Percentiles rank a stretch among this genome's conserved stretches.
Evolutionary conservation across 2,113 vertebrate genomes (phyloP).

Genomic region (Casuarius casuarius): DNA sequence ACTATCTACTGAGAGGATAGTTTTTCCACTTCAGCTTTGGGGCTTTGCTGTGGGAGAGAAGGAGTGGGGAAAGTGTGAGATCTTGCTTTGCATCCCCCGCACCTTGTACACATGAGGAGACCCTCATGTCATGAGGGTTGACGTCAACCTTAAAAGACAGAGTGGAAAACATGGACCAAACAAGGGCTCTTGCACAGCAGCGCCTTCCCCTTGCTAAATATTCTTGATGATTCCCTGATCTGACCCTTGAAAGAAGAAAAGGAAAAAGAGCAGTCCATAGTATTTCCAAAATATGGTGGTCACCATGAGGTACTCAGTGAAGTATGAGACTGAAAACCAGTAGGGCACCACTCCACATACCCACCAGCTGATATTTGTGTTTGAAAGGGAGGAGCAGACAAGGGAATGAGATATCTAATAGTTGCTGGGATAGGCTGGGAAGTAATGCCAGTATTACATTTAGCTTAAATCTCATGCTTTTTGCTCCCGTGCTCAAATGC

Average conservation of each 20-base stretch:
- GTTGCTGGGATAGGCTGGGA: neutral
- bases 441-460: neutral
- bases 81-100: neutral
- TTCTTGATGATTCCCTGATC: neutral
- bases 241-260: neutral
- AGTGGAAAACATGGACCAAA: neutral
- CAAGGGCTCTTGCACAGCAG: neutral
- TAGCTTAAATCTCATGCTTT: neutral
- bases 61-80: neutral
- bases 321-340: neutral
- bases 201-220: neutral
- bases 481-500: neutral
- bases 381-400: neutral
- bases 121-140: neutral
- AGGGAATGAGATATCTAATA: neutral
- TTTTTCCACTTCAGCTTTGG: neutral
- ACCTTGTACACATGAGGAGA: neutral
- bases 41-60: neutral
- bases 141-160: neutral
- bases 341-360: neutral
- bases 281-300: neutral
- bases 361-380: neutral
- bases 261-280: neutral
- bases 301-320: neutral
- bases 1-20: accelerated